Base-by-base conservation (phyloP, 2,113 vertebrate species). In the Todiramphus chloris region DNA sequence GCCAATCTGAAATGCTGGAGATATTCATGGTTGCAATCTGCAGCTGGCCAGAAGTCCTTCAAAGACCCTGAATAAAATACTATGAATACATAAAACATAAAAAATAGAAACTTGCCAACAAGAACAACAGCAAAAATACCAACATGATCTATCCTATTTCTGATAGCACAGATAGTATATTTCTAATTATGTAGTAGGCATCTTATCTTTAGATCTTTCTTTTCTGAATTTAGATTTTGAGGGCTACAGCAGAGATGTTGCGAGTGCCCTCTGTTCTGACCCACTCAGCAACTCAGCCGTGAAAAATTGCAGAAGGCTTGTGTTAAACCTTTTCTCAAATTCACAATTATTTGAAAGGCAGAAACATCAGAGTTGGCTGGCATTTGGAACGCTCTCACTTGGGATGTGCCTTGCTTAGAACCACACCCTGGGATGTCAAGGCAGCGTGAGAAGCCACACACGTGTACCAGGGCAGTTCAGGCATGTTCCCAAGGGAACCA, bases 281-380 rank as follows among this genome's bases (percentile, higher is more conserved):
- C 93, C 81, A 83, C 91, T 73, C 82, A 73, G 35, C 90, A 88
- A 7, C 51, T 90, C 60, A 78, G 25, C 56, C 2, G 16, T 78
- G 94, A 92, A 93, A 74, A 86, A n/a, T 76, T 82, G 74, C 56
- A 72, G 64, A 51, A 81, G 51, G 66, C 89, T 81, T 43, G 30
- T 76, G 91, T 72, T 89, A 93, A 95, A 89, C 31, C 37, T 93
- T 81, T 69, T 91, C 66, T 93, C 78, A 89, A 72, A 37, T 94
- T 90, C 51, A 35, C 78, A 91, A 55, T 43, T 89, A 74, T 93
- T 96, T 92, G 55, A 91, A 87, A 94, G 41, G 41, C 83, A 77
- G 77, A 66, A 77, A 60, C 55, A 41, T 68, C 21, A 60, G 64
- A 43, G 17, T 41, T 83, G 39, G 33, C 48, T 89, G 78, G 41